Base-by-base conservation (phyloP, 2,888 invertebrate species). In the Oxyteleia sp. region DNA sequence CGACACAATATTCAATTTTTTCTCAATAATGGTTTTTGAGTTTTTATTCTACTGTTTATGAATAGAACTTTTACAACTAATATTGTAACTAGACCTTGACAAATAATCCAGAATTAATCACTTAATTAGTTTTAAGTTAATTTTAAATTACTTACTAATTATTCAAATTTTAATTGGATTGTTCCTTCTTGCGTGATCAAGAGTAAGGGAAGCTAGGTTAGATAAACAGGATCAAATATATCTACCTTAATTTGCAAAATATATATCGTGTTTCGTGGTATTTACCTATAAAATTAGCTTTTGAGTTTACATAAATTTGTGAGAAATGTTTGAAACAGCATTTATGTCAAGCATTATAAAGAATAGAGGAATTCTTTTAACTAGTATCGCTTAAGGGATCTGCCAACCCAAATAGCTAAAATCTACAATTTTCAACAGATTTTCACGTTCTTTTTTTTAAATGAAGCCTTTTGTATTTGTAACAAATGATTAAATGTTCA, bases 281-380 rank as follows among this genome's bases (percentile, higher is more conserved):
- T 63, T 74, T 74, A 74, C 35, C 49, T 59, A 71, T 41, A 63
- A 63, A 74, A 74, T 74, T 74, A 74, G 35, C 13, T 41, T 38
- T n/a, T 43, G 32, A 51, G 15, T 63, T 32, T 11, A 38, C 38
- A 72, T 11, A 49, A 59, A 23, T 49, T 35, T n/a, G 11, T 38
- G n/a, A 49, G 59, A 71, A 59, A 38, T 59, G 18, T 57, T 57
- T 57, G 18, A 55, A 66, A 41, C 8, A 3, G 11, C 13, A 55
- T 45, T 53, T 49, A 0, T 23, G 11, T n/a, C 3, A 4, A 26
- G 41, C 16, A 13, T 41, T 35, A 2, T 38, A 53, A 7, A n/a
- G 13, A 13, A 38, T 35, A 49, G 4, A 38, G 5, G n/a, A 3
- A 47, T 63, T 47, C 23, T 49, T 63, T 55, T 35, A 47, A 57